phyloP scores from a whole-genome alignment of 1,140 invertebrate genomes.

The Cephus cinctus region DNA sequence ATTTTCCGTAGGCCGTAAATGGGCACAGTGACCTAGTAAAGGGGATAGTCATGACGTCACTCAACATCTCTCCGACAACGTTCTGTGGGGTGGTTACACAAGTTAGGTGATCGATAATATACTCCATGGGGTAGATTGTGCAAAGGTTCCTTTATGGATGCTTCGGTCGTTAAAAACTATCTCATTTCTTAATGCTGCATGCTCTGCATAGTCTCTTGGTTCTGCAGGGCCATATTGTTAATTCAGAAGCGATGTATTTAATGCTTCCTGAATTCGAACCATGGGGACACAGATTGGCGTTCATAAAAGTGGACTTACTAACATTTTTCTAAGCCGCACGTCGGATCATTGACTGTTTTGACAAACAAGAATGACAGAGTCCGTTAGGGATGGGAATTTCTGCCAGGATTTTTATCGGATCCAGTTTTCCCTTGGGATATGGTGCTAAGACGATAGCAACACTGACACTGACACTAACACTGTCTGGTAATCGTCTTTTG shows the following conservation, averaged over 20 bases:
- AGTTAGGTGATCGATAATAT: constrained; percentile 15
- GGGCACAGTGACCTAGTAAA: constrained; percentile 50
- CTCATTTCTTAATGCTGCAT: not conserved
- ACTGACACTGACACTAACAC: too few species aligned
- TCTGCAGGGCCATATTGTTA: not conserved
- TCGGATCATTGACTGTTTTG: constrained; percentile 34
- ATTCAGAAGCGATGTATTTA: constrained; percentile 23
- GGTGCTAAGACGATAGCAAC: constrained; percentile 4
- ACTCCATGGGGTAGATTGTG: constrained; percentile 10
- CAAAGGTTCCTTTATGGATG: too few species aligned
- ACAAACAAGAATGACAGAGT: constrained; percentile 42
- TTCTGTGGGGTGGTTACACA: constrained; percentile 2
- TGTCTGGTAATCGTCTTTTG: constrained; percentile 16
- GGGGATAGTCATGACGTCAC: constrained; percentile 23
- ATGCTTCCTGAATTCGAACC: constrained; percentile 44
- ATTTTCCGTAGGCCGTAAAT: constrained; percentile 13
- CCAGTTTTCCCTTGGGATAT: not conserved
- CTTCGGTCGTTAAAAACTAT: not conserved
- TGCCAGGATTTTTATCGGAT: constrained; percentile 5
- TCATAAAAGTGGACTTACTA: constrained; percentile 35
- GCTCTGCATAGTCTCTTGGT: not conserved
- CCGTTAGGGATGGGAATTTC: constrained; percentile 9
- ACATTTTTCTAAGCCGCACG: constrained; percentile 42
- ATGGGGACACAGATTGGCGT: constrained; percentile 21
- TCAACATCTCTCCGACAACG: constrained; percentile 1